Evolutionary conservation across 2,888 invertebrate genomes (phyloP).

Genomic region (Drosophila falleni): DNA sequence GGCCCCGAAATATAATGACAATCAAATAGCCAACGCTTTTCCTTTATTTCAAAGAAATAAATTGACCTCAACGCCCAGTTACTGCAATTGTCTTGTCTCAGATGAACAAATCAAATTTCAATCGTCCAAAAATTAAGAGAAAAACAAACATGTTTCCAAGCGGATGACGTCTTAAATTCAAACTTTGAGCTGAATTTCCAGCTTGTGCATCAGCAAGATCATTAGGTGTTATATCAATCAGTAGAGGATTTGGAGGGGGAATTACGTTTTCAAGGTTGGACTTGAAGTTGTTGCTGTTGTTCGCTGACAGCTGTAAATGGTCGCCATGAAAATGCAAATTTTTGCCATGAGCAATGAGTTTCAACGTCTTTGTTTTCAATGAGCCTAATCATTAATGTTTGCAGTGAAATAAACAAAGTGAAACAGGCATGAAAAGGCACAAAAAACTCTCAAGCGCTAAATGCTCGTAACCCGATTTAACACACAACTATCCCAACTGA

Average conservation of each 20-base stretch:
- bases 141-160: constrained; percentile 53
- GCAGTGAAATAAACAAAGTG: constrained; percentile 48
- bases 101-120: constrained; percentile 43
- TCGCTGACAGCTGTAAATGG: constrained; percentile 27
- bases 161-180: constrained; percentile 49
- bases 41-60: constrained; percentile 26
- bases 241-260: constrained; percentile 14
- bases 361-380: constrained; percentile 56
- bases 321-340: constrained; percentile 75
- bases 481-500: constrained; percentile 38
- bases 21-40: constrained; percentile 54
- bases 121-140: constrained; percentile 32
- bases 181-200: constrained; percentile 19
- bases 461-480: constrained; percentile 58
- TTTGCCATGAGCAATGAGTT: constrained; percentile 57
- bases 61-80: constrained; percentile 49
- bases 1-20: constrained; percentile 54
- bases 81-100: constrained; percentile 47
- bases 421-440: constrained; percentile 65
- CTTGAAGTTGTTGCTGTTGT: constrained; percentile 13
- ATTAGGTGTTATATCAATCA: constrained; percentile 59
- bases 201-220: constrained; percentile 57
- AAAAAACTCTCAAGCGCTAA: constrained; percentile 38
- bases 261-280: constrained; percentile 65
- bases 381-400: constrained; percentile 66